phyloP scores from a whole-genome alignment of 2,888 invertebrate species.

The Aphodius granarius region DNA sequence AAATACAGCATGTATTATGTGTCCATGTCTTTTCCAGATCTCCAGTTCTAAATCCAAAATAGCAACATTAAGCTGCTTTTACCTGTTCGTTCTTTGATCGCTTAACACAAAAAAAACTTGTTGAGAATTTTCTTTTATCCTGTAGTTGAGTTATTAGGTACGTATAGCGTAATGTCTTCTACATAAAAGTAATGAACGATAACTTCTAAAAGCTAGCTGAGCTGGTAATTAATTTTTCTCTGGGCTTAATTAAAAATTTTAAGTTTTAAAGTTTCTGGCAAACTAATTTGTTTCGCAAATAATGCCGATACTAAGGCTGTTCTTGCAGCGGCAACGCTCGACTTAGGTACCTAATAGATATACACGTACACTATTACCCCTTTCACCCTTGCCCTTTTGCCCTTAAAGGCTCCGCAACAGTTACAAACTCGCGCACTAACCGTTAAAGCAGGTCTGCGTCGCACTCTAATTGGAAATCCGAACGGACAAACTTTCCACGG shows the following conservation, averaged over 20 bases:
- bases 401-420: not conserved
- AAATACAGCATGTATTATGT: no score
- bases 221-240: not conserved
- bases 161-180: no score
- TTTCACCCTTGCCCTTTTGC: not conserved
- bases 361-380: not conserved
- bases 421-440: not conserved
- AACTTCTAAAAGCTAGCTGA: not conserved
- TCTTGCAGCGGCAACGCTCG: not conserved
- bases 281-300: not conserved
- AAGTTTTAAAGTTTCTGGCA: not conserved
- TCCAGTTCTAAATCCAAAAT: no score
- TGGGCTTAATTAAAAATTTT: not conserved
- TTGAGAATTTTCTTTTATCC: no score
- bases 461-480: constrained; percentile 17
- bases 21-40: no score
- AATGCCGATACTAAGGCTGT: not conserved
- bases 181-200: no score
- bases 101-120: no score
- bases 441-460: constrained; percentile 6
- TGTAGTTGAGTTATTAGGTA: no score
- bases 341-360: not conserved
- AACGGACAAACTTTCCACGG: not conserved
- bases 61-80: no score
- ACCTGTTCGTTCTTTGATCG: no score